A percentile compares a stretch with the other conserved stretches of the same genome.
phyloP scores from a whole-genome alignment of 2,797 vertebrate genomes.

The Paramormyrops hopkinsi region DNA sequence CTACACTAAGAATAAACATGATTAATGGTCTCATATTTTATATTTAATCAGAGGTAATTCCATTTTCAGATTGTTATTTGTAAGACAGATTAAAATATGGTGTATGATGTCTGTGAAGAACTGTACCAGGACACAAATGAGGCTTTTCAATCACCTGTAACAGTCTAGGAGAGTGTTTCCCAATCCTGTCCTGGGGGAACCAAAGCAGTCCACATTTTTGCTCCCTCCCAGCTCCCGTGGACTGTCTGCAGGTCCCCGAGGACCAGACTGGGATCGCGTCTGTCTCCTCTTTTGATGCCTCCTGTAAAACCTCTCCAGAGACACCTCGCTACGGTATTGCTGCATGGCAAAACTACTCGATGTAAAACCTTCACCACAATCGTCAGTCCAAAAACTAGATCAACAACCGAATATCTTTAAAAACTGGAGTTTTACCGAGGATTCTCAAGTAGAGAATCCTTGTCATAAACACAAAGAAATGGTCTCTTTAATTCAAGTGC shows the following conservation, averaged over 20 bases:
- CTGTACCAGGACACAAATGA: neutral
- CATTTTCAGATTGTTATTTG: neutral
- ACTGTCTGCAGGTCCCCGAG: neutral
- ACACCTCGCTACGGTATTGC: neutral
- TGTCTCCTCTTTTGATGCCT: neutral
- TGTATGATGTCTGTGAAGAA: neutral
- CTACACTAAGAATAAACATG: neutral
- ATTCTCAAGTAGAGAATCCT: neutral
- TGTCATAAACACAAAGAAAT: neutral
- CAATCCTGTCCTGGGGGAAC: neutral
- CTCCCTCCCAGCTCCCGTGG: neutral
- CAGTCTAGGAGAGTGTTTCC: neutral
- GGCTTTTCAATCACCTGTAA: neutral
- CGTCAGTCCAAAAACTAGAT: neutral
- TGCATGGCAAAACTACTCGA: neutral
- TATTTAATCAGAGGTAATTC: neutral
- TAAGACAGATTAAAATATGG: neutral
- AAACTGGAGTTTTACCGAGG: neutral
- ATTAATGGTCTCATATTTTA: neutral
- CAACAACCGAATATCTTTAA: neutral
- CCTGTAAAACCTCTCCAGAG: neutral
- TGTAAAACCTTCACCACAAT: neutral
- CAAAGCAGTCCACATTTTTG: neutral
- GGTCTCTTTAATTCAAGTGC: neutral
- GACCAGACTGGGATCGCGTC: neutral